These are phyloP conservation scores for Limanda limanda DNA, from an alignment of 2,113 vertebrate species.

Conservation along the genomic window DNA sequence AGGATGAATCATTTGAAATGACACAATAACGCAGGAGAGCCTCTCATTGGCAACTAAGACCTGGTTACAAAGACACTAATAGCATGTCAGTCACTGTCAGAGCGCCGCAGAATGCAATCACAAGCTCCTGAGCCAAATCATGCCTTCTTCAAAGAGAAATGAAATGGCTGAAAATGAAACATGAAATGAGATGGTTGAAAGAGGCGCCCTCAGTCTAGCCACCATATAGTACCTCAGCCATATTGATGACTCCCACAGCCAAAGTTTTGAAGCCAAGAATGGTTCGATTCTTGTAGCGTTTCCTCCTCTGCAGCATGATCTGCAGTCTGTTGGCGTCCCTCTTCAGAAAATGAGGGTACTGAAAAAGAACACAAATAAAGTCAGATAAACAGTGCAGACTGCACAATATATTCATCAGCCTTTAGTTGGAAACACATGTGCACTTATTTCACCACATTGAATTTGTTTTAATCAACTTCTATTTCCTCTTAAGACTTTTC, in stretches of 20 bases:
- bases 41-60: conserved; percentile 36
- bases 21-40: conserved; percentile 33
- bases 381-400: neutral
- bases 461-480: neutral
- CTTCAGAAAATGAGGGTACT: conserved; percentile 87
- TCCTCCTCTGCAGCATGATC: conserved; percentile 85
- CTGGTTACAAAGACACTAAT: conserved; percentile 20
- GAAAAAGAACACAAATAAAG: conserved; percentile 33
- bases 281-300: conserved; percentile 86
- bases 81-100: conserved; percentile 62
- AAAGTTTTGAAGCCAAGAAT: conserved; percentile 86
- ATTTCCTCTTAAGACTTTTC: too few relatives aligned
- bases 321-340: conserved; percentile 84
- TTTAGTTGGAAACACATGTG: conserved; percentile 2
- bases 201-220: neutral
- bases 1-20: conserved; percentile 63
- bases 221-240: conserved; percentile 79
- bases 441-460: neutral
- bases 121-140: conserved; percentile 9
- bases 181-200: conserved; percentile 16
- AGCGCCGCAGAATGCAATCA: conserved; percentile 10
- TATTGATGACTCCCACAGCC: conserved; percentile 84
- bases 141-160: conserved; percentile 10
- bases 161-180: conserved; percentile 17
- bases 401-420: conserved; percentile 12